phyloP scores from a whole-genome alignment of 2,113 vertebrate genomes.

The Elanoides forficatus region DNA sequence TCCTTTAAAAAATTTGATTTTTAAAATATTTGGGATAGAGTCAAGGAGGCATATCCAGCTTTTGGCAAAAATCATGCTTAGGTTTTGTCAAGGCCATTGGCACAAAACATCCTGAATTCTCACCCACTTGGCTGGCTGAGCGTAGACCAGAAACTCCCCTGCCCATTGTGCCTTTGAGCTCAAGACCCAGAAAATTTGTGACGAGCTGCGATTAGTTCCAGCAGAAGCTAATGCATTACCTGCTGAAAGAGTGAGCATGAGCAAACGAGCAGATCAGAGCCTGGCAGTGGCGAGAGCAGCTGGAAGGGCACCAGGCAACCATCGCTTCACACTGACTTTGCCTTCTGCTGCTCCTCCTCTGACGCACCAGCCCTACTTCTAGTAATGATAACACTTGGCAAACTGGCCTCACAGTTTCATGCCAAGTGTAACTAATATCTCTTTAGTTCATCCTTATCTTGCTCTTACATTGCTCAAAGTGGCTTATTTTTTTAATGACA shows the following conservation, averaged over 20 bases:
- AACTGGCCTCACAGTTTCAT: background rate
- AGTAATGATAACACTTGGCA: background rate
- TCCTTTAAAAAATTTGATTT: accelerated
- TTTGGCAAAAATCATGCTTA: background rate
- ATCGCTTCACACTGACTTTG: background rate
- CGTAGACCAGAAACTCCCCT: background rate
- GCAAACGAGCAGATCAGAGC: background rate
- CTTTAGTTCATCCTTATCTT: background rate
- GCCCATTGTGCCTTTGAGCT: background rate
- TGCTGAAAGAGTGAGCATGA: background rate
- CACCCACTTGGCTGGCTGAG: background rate
- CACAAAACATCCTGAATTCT: background rate
- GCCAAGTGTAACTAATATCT: background rate
- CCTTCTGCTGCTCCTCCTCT: background rate
- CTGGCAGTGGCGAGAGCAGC: accelerated
- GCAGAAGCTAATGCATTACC: background rate
- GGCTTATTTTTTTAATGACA: background rate
- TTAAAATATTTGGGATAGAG: background rate
- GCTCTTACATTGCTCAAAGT: background rate
- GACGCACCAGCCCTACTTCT: background rate
- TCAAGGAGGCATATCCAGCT: background rate
- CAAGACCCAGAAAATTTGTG: background rate
- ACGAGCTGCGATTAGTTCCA: background rate
- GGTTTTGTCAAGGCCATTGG: background rate
- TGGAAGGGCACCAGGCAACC: background rate